Base-by-base conservation (phyloP, 2,797 vertebrate genomes). In the Eutrigla gurnardus region DNA sequence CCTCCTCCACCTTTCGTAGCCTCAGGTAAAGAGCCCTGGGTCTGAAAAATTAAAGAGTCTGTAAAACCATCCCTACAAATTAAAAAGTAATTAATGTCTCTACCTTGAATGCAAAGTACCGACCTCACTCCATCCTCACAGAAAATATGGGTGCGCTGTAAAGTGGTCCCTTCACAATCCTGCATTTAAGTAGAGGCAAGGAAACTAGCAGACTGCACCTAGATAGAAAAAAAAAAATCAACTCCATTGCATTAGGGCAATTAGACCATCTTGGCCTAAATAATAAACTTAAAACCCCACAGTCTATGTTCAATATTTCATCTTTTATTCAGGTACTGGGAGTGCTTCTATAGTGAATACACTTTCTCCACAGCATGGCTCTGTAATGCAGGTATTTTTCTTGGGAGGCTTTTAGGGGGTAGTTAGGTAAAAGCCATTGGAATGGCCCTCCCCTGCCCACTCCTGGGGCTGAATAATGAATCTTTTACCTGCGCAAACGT, bases 11-110 rank as follows among this genome's bases (percentile, higher is more conserved):
- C 59, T 75, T 82, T 5, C 59, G 17, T 73, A 10, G 73, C 84
- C 82, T 70, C 90, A 92, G 92, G 91, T 94, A 92, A 88, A 90
- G 87, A 93, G 87, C 77, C 64, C 64, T 1, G 17, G 75, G 74
- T 65, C 85, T 94, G 78, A 93, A 93, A 93, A 88, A 90, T 91
- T 82, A 39, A 93, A 84, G 68, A 89, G 69, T 86, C 77, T 39
- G 80, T 85, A 88, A 91, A 93, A 85, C 86, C 83, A 77, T 73
- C 73, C 70, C 77, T 46, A 73, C 84, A 92, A 94, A 95, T 94
- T 92, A 94, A 94, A 95, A 93, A 94, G 91, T 94, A 86, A 94
- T 94, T 93, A 93, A 93, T 89, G 88, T 90, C 70, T 84, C 88
- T 78, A 79, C 75, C 84, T 86, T 88, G 87, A 88, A 91, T 83